phyloP scores from a whole-genome alignment of 1,140 invertebrate genomes.

The Spodoptera litura region DNA sequence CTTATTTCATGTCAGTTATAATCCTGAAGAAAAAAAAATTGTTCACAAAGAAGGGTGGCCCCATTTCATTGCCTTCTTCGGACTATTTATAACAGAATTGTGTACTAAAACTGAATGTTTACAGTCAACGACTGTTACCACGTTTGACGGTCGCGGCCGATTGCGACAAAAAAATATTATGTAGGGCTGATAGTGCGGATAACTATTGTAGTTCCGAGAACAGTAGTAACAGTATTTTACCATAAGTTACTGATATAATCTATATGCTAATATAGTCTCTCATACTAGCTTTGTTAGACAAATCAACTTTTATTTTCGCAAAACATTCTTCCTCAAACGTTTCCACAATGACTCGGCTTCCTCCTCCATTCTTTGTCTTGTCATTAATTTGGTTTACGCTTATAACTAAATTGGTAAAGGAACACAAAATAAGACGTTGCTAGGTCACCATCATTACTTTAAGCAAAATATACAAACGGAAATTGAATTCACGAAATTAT shows the following conservation, averaged over 20 bases:
- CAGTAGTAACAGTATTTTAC: neutral
- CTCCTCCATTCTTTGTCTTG: neutral
- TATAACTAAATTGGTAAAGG: slow-evolving; percentile 9
- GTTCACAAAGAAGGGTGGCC: slow-evolving; percentile 30
- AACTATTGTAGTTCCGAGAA: slow-evolving; percentile 7
- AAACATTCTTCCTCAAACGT: neutral
- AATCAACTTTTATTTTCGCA: neutral
- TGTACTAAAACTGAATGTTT: slow-evolving; percentile 38
- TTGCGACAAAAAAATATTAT: slow-evolving; percentile 32
- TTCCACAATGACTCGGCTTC: neutral
- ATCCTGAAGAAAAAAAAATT: slow-evolving; percentile 30
- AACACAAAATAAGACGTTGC: slow-evolving; percentile 17
- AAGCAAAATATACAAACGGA: slow-evolving; percentile 30
- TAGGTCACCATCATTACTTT: slow-evolving; percentile 27
- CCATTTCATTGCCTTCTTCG: slow-evolving; percentile 35
- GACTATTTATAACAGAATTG: slow-evolving; percentile 40
- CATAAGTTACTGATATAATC: neutral
- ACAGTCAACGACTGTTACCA: slow-evolving; percentile 33
- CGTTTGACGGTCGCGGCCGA: slow-evolving; percentile 38
- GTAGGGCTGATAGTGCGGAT: slow-evolving; percentile 17
- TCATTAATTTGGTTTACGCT: neutral
- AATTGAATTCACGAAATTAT: slow-evolving; percentile 31
- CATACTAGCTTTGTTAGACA: neutral
- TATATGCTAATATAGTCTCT: neutral
- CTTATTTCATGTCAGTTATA: neutral